Conservation (phyloP, 1,140 invertebrate species). For the Eumeta japonica region DNA sequence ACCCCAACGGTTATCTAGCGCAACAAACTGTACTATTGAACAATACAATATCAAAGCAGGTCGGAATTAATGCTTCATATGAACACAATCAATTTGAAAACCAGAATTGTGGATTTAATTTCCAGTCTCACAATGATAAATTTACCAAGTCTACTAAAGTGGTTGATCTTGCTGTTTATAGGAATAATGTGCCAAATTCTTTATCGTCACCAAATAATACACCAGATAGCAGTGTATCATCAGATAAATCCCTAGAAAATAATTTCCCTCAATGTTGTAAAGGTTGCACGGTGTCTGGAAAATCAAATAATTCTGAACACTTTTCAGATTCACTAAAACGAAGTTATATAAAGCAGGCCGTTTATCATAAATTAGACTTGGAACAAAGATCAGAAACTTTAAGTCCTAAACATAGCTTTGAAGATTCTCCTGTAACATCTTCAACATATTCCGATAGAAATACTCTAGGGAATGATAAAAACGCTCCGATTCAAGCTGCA, state of each 20-base stretch:
- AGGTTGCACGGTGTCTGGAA: constrained; percentile 43
- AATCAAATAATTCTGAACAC: constrained; percentile 27
- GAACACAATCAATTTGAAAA: constrained; percentile 34
- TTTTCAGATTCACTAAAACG: constrained; percentile 29
- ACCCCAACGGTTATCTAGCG: constrained; percentile 83
- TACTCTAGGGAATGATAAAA: constrained; percentile 54
- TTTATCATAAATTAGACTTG: constrained; percentile 30
- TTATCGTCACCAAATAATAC: constrained; percentile 48
- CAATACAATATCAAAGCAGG: constrained; percentile 77
- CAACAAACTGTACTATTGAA: constrained; percentile 83
- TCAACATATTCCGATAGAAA: constrained; percentile 66
- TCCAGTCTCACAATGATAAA: constrained; percentile 27
- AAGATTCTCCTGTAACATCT: constrained; percentile 71
- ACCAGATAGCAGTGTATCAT: constrained; percentile 58
- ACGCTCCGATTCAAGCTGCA: constrained; percentile 70
- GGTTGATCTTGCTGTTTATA: too few relatives aligned
- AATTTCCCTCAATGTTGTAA: constrained; percentile 33
- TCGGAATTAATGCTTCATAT: constrained; percentile 52
- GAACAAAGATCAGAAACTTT: constrained; percentile 44
- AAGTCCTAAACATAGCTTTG: constrained; percentile 57
- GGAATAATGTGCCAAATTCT: constrained; percentile 34
- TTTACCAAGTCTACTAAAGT: constrained; percentile 22
- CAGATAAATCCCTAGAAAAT: constrained; percentile 40
- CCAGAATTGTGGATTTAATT: constrained; percentile 18
- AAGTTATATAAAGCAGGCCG: constrained; percentile 36